phyloP scores from a whole-genome alignment of 2,797 vertebrate genomes.

The Pteropus rufus region DNA sequence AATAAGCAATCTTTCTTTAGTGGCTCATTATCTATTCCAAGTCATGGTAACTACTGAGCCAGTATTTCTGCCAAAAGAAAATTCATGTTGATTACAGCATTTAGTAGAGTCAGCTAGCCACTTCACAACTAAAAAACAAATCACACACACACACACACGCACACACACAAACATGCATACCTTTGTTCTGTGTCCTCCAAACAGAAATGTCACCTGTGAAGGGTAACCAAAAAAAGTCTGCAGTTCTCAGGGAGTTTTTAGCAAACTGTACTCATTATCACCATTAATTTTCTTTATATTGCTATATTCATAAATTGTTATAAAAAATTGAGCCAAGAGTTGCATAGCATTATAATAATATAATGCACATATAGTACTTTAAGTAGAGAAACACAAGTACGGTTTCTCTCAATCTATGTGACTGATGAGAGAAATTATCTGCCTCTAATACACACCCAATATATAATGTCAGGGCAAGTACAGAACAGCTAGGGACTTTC shows the following conservation, averaged over 20 bases:
- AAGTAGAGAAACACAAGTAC: background rate
- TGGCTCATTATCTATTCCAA: background rate
- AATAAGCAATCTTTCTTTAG: background rate
- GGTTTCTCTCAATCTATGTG: background rate
- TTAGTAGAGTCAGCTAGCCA: conserved; percentile 11
- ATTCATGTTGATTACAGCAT: conserved; percentile 18
- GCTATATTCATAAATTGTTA: background rate
- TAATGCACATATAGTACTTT: background rate
- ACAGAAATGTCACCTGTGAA: background rate
- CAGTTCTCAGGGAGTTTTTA: conserved; percentile 25
- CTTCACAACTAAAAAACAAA: background rate
- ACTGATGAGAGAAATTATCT: background rate
- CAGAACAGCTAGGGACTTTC: no score
- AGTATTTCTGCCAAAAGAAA: background rate
- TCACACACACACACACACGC: no score
- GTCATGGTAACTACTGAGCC: background rate
- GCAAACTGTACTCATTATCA: background rate
- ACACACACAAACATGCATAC: background rate
- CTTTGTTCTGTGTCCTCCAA: background rate
- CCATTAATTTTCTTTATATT: background rate
- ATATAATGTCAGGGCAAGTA: background rate
- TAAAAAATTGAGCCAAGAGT: background rate
- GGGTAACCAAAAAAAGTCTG: background rate
- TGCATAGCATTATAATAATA: background rate
- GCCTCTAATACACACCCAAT: background rate